Conservation (phyloP, 2,113 vertebrate species). For the Hippolais icterina region DNA sequence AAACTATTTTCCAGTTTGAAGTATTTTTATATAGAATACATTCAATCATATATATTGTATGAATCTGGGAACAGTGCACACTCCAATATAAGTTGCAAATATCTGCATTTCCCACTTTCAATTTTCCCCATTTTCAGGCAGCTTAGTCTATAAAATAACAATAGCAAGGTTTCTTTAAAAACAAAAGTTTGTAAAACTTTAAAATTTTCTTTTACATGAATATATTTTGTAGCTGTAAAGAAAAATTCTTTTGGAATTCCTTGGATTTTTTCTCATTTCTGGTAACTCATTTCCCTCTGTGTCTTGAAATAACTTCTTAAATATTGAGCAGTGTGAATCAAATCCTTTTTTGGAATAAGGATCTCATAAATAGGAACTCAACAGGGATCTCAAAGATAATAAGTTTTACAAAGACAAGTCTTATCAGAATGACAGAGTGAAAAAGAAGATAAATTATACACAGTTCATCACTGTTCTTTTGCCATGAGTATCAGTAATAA, state of each 20-base stretch:
- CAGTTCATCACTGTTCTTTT: background rate
- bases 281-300: background rate
- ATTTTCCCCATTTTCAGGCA: background rate
- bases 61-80: background rate
- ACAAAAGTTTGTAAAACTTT: background rate
- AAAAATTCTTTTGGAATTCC: background rate
- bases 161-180: background rate
- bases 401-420: background rate
- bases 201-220: background rate
- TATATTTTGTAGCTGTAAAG: background rate
- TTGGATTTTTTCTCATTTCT: background rate
- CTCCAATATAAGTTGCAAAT: background rate
- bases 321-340: background rate
- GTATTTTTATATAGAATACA: background rate
- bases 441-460: background rate
- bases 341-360: background rate
- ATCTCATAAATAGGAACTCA: background rate
- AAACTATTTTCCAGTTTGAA: background rate
- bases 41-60: background rate
- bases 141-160: background rate
- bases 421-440: background rate
- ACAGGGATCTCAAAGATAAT: background rate
- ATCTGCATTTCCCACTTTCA: background rate
- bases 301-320: background rate
- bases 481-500: background rate